Conservation (phyloP, 2,113 vertebrate species). For the Vulpes ferrilata region DNA sequence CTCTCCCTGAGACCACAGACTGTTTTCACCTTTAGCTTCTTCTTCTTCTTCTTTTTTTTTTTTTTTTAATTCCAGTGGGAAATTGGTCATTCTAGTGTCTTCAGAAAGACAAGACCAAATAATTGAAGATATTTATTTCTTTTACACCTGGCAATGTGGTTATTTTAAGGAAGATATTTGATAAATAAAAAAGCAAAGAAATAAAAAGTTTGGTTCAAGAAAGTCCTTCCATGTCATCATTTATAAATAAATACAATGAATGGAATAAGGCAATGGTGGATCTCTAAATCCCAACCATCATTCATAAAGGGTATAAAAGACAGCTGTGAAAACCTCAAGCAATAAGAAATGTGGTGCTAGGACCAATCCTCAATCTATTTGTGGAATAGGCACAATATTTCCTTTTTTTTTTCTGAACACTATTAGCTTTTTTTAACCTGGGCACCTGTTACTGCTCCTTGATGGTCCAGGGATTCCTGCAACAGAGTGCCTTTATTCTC, state of each 20-base stretch:
- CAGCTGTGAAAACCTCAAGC: background rate
- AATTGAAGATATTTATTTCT: background rate
- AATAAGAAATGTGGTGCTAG: background rate
- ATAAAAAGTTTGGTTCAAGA: slow-evolving; percentile 11
- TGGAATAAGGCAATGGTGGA: background rate
- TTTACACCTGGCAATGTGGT: background rate
- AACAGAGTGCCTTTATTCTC: background rate
- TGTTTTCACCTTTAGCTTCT: background rate
- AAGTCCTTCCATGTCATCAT: background rate
- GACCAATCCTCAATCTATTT: background rate
- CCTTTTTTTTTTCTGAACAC: background rate
- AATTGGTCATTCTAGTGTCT: background rate
- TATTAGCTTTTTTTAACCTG: background rate
- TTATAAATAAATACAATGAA: background rate
- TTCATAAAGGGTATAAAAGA: background rate
- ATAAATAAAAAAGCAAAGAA: background rate
- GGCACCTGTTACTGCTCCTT: slow-evolving; percentile 16
- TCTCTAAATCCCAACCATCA: background rate
- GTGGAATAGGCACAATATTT: background rate
- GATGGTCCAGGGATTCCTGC: background rate
- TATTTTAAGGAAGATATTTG: slow-evolving; percentile 12
- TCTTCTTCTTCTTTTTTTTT: background rate
- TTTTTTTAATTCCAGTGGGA: background rate
- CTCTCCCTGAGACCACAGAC: background rate
- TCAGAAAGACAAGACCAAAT: background rate